These are phyloP conservation scores for Drosophila nigritarsus DNA, from an alignment of 2,888 invertebrate genomes.

Conservation along the genomic window DNA sequence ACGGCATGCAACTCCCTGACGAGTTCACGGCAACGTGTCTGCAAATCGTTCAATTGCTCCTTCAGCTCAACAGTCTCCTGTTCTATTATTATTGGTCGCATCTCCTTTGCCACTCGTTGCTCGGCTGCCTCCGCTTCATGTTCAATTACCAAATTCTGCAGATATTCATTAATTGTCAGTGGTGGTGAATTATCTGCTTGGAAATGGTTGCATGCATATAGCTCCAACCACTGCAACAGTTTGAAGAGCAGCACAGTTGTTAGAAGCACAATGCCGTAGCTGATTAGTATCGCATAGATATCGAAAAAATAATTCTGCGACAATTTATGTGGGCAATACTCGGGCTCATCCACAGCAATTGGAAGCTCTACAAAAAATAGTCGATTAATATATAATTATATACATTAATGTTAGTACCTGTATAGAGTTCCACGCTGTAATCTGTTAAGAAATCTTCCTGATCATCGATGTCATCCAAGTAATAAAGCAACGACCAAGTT, in stretches of 20 bases:
- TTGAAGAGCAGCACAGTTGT: constrained; percentile 33
- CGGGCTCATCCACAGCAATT: not conserved
- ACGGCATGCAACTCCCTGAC: constrained; percentile 45
- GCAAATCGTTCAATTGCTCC: constrained; percentile 45
- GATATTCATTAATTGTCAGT: not conserved
- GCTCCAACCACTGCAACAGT: constrained; percentile 36
- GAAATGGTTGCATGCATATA: constrained; percentile 1
- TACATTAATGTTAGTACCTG: constrained; percentile 37
- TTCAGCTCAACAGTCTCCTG: constrained; percentile 32
- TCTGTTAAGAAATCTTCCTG: constrained; percentile 12
- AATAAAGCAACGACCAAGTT: constrained; percentile 62
- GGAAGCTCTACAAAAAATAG: constrained; percentile 35
- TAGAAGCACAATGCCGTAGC: constrained; percentile 46
- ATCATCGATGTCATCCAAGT: constrained; percentile 41
- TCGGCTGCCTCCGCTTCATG: not conserved
- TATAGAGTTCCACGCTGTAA: constrained; percentile 57
- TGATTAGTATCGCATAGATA: constrained; percentile 22
- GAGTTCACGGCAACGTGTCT: constrained; percentile 42
- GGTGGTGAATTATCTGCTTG: not conserved
- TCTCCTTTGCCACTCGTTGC: not conserved
- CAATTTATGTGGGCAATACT: constrained; percentile 12
- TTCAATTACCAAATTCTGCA: not conserved
- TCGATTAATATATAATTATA: not conserved
- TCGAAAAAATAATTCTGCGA: not conserved
- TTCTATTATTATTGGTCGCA: not conserved